These are phyloP conservation scores for Sebastes hubbsi DNA, from an alignment of 2,797 vertebrate species.

Conservation along the genomic window DNA sequence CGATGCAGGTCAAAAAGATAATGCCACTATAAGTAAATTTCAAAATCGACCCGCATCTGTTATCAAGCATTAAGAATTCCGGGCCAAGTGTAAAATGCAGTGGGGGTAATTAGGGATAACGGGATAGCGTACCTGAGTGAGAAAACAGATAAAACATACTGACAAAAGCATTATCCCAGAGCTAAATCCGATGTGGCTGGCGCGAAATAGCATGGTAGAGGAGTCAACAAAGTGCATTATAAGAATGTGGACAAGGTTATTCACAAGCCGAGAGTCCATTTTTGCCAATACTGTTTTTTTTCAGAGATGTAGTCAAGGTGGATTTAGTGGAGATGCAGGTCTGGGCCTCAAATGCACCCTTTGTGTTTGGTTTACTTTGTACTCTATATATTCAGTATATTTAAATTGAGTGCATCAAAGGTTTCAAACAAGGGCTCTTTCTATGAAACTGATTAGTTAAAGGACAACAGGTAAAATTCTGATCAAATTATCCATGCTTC, in stretches of 20 bases:
- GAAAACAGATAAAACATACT: conserved; percentile 78
- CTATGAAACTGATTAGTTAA: not conserved
- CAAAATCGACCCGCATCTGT: conserved; percentile 75
- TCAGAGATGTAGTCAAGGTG: conserved; percentile 52
- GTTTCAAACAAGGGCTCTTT: not conserved
- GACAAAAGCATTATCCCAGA: conserved; percentile 77
- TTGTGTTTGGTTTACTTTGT: not conserved
- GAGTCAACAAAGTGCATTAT: conserved; percentile 70
- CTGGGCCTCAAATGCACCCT: not conserved
- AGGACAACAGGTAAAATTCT: not conserved
- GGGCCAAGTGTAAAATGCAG: conserved; percentile 72
- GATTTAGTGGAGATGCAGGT: conserved; percentile 31
- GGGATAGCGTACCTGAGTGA: conserved; percentile 70
- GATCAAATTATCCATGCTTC: not conserved
- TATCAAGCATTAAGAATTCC: conserved; percentile 77
- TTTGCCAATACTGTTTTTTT: conserved; percentile 57
- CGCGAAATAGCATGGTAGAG: conserved; percentile 63
- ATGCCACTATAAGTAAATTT: conserved; percentile 71
- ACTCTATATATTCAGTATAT: not conserved
- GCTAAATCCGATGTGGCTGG: conserved; percentile 77
- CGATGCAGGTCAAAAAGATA: conserved; percentile 77
- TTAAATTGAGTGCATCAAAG: not conserved
- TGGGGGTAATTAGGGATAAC: conserved; percentile 78
- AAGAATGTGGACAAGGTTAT: conserved; percentile 73
- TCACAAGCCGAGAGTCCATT: conserved; percentile 56